phyloP scores from a whole-genome alignment of 1,140 invertebrate species.

The Psilanteris sp. region DNA sequence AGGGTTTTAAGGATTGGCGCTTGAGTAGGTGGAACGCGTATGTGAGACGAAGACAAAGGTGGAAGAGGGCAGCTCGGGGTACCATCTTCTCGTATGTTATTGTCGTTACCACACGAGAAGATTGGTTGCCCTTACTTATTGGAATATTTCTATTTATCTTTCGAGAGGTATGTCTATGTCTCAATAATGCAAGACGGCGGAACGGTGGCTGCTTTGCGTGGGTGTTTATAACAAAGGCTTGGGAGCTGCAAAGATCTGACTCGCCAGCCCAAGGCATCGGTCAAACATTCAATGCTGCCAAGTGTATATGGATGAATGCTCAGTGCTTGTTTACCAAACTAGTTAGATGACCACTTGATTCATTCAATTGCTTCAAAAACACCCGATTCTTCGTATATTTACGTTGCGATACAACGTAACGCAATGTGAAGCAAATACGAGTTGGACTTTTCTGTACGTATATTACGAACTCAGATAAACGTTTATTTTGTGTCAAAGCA shows the following conservation, averaged over 20 bases:
- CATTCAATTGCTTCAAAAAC: conserved; percentile 79
- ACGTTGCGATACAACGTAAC: too few species aligned
- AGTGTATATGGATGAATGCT: conserved; percentile 55
- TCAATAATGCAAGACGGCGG: conserved; percentile 67
- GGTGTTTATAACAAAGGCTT: conserved; percentile 62
- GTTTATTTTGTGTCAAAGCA: too few species aligned
- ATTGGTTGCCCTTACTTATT: conserved; percentile 70
- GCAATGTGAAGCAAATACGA: too few species aligned
- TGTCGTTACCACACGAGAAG: conserved; percentile 65
- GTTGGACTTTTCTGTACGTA: too few species aligned
- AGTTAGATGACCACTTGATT: conserved; percentile 50
- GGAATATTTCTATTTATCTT: conserved; percentile 68
- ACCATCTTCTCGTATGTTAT: conserved; percentile 64
- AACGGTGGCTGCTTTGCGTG: conserved; percentile 55
- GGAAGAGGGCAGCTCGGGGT: conserved; percentile 44
- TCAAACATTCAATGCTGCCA: conserved; percentile 55
- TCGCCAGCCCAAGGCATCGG: conserved; percentile 67
- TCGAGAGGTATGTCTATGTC: conserved; percentile 68
- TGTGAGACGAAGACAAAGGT: conserved; percentile 49
- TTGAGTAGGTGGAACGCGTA: conserved; percentile 42
- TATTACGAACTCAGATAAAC: too few species aligned
- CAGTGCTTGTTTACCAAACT: conserved; percentile 46
- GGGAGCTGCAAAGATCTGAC: conserved; percentile 61
- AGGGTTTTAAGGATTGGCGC: conserved; percentile 47
- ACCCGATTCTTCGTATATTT: too few species aligned